phyloP scores from a whole-genome alignment of 2,797 vertebrate species.

The Diceros bicornis region DNA sequence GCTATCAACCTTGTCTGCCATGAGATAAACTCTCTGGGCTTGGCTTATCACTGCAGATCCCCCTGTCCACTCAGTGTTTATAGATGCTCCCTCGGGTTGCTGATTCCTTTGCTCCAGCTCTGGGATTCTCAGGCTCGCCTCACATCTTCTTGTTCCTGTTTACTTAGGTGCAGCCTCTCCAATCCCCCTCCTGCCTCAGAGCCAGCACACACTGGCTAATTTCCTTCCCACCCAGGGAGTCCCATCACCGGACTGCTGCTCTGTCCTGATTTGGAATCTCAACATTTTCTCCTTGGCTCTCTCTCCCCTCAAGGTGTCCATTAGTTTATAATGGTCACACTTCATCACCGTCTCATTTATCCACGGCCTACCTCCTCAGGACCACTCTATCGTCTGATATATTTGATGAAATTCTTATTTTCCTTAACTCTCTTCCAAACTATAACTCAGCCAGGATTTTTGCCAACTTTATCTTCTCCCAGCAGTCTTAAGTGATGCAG shows the following conservation, averaged over 20 bases:
- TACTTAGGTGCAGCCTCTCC: background rate
- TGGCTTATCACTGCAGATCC: background rate
- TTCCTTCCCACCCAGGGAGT: conserved; percentile 23
- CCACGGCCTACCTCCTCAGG: conserved; percentile 2
- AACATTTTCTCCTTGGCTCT: background rate
- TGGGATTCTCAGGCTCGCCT: background rate
- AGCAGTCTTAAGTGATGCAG: conserved; percentile 71
- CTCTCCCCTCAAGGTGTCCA: background rate
- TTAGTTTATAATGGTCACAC: background rate
- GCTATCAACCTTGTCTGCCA: background rate
- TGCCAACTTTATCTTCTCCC: conserved; percentile 75
- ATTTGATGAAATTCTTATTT: conserved; percentile 71
- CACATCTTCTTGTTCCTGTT: background rate
- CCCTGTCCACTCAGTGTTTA: background rate
- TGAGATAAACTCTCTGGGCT: background rate
- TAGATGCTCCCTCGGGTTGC: background rate
- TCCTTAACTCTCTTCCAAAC: conserved; percentile 71
- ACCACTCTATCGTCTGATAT: conserved; percentile 32
- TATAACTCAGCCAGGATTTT: conserved; percentile 73
- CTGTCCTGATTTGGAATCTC: background rate
- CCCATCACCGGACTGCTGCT: background rate
- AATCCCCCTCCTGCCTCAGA: background rate
- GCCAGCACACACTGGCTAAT: background rate
- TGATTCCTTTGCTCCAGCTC: background rate
- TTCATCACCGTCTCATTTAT: conserved; percentile 47